Conservation (phyloP, 2,113 vertebrate species). For the Leptobrachium leishanense region DNA sequence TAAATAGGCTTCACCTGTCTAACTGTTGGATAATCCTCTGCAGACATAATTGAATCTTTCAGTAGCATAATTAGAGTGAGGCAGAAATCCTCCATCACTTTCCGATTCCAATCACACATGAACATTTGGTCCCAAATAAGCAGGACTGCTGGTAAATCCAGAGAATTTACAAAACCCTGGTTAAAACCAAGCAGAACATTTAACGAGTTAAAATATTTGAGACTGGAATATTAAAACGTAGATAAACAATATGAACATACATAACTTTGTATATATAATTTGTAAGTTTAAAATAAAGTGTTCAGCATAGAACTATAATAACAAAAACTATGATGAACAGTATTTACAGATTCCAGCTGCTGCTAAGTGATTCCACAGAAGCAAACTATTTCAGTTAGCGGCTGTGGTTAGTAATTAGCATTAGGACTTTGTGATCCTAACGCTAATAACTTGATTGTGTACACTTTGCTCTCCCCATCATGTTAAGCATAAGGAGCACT, state of each 20-base stretch:
- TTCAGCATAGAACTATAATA: too few relatives aligned
- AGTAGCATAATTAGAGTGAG: constrained; percentile 50
- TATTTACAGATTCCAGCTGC: too few relatives aligned
- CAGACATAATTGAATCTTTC: constrained; percentile 51
- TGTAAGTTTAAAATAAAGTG: too few relatives aligned
- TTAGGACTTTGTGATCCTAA: too few relatives aligned
- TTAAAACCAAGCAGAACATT: constrained; percentile 3
- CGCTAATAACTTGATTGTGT: too few relatives aligned
- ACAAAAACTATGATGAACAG: too few relatives aligned
- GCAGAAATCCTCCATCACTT: constrained; percentile 54
- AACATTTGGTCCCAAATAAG: constrained; percentile 57
- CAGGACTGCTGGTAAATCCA: constrained; percentile 51
- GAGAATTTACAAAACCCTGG: constrained; percentile 51
- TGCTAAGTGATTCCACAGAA: too few relatives aligned
- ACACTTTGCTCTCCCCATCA: too few relatives aligned
- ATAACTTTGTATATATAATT: too few relatives aligned
- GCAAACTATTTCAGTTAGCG: too few relatives aligned
- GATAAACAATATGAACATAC: neutral
- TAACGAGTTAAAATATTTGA: neutral
- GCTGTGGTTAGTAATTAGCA: too few relatives aligned
- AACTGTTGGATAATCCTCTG: constrained; percentile 43
- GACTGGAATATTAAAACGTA: neutral
- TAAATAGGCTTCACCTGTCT: constrained; percentile 44
- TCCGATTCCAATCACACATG: constrained; percentile 48
- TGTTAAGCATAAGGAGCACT: too few relatives aligned